Base-by-base conservation (phyloP, 92 coral and sea anemone genomes). In the Epizoanthus rinbou region DNA sequence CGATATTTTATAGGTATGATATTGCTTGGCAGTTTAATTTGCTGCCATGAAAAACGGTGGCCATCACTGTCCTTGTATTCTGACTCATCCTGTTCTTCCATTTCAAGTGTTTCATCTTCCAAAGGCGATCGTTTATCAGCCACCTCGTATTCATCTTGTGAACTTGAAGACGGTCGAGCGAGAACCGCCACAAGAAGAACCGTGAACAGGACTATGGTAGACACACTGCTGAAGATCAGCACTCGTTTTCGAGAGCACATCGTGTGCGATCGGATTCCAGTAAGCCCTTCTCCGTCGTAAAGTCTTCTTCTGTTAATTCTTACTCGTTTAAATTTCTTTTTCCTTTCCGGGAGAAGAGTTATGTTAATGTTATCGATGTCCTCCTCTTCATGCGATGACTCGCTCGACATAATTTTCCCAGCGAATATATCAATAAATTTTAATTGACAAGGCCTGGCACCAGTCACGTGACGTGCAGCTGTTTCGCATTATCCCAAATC, bases 81-180 rank as follows among this genome's bases (percentile, higher is more conserved):
- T 33, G 23, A 28, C 68, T 75, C 74, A 23, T 68, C 75, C 47
- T 21, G 79, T 28, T 83, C 60, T 7, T 65, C 39, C 39, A 22
- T 25, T 53, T 59, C 75, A 8, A 79, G 18, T 56, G 80, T 73
- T 67, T 57, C 89, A 70, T 84, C 85, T 83, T 91, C 89, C 52
- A 75, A 52, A 13, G 80, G 80, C 43, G 91, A 85, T 68, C 88
- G 80, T 73, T 84, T 87, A 18, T 86, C 83, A 43, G 64, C 81
- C 10, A 45, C 63, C 21, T 64, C 80, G 80, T 81, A 84, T 58
- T 83, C 91, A 60, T 83, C 85, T 71, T 91, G 93, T 57, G 84
- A 81, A 41, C 95, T 86, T 13, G 94, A 80, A 66, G 98, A 93
- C 57, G 98, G 93, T 52, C 94, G 88, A 65, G 91, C 93, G 86